Base-by-base conservation (phyloP, 2,888 invertebrate genomes). In the Drosophila nigricruria region DNA sequence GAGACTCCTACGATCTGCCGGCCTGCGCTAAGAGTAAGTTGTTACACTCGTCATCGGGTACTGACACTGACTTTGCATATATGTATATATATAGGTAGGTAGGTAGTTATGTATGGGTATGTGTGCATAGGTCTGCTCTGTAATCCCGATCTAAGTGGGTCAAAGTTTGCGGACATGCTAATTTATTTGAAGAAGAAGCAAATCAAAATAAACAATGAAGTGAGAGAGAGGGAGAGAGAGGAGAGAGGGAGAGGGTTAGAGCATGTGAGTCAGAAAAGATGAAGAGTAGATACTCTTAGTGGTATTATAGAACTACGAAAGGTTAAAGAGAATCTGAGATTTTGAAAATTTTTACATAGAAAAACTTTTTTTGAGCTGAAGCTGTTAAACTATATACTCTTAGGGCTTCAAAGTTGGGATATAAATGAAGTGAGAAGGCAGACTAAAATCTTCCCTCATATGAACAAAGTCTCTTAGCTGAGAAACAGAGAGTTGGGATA, bases 31-130 rank as follows among this genome's bases (percentile, higher is more conserved):
- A 65, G 54, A 73, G 61, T 77, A 77, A 77, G 77, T 77, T 77
- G 67, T 67, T 54, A 71, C 60, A 58, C n/a, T 56, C 56, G 53
- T 14, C n/a, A 62, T 66, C 58, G 34, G 43, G 73, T 57, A 72
- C 78, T 64, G 71, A 71, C 62, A 72, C 77, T 78, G 77, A 77
- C 77, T 80, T 60, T 77, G 77, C 80, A 77, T 32, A 73, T 62
- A 52, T 34, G 14, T 42, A 16, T 27, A 3, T 16, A 9, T 18
- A 6, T 12, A 36, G 25, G 3, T 49, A 18, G 6, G 32, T 25
- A 16, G 25, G 23, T 69, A 25, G n/a, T n/a, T 49, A 16, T 42
- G 2, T 23, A 5, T 23, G 14, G 5, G 14, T 16, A 16, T 23
- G 23, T 14, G 34, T 38, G 25, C 20, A 18, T 32, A 40, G 63